Conservation (phyloP, 2,888 invertebrate genomes). For the Neelides folsomi region DNA sequence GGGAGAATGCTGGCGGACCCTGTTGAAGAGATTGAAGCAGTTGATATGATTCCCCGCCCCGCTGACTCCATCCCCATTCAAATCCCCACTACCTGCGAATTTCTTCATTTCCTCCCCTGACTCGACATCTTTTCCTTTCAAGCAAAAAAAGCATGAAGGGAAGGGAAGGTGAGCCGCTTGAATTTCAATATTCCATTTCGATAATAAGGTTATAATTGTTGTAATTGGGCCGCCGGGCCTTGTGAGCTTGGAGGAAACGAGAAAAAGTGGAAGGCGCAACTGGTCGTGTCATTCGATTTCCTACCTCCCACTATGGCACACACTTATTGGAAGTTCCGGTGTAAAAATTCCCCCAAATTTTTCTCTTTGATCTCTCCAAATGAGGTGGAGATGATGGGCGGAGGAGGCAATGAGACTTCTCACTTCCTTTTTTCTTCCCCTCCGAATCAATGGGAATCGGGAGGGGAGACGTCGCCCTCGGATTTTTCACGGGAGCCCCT, state of each 20-base stretch:
- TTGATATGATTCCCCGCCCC: too few species aligned
- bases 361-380: conserved; percentile 2
- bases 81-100: background rate
- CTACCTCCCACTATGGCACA: conserved; percentile 3
- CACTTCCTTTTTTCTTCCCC: conserved; percentile 7
- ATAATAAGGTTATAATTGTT: too few species aligned
- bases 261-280: conserved; percentile 9
- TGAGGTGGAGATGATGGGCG: conserved; percentile 7
- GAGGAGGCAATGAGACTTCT: conserved; percentile 9
- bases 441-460: too few species aligned
- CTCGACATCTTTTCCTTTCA: background rate
- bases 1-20: background rate
- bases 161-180: too few species aligned
- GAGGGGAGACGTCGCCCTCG: too few species aligned
- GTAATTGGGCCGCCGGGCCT: too few species aligned
- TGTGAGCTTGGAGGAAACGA: conserved; percentile 2
- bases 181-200: too few species aligned
- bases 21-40: background rate
- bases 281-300: conserved; percentile 17
- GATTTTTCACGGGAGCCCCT: too few species aligned
- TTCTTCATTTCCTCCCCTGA: conserved; percentile 1
- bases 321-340: conserved; percentile 5
- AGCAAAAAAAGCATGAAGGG: too few species aligned
- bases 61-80: too few species aligned
- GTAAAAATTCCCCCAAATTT: background rate